phyloP scores from a whole-genome alignment of 2,888 invertebrate genomes.

The Torymus texanus region DNA sequence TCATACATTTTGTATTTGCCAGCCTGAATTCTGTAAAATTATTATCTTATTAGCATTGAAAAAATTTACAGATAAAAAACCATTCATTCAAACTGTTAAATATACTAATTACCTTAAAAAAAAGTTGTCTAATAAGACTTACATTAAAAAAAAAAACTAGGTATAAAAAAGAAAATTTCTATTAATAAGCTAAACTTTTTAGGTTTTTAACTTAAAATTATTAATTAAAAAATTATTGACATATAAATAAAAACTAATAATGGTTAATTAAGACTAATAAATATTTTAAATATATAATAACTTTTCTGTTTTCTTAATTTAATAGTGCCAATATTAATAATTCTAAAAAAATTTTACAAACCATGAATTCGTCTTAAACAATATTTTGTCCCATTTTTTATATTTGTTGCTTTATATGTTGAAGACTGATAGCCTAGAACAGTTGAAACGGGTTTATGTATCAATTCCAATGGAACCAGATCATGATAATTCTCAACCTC shows the following conservation, averaged over 20 bases:
- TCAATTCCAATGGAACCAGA: conserved; percentile 88
- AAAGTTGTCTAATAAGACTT: no score
- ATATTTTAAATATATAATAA: background rate
- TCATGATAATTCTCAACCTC: conserved; percentile 95
- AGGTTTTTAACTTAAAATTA: no score
- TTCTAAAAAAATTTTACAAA: conserved; percentile 63
- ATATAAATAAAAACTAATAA: no score
- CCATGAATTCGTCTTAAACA: conserved; percentile 93
- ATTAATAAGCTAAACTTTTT: no score
- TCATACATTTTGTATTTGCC: conserved; percentile 89
- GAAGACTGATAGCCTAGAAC: conserved; percentile 86
- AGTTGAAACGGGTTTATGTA: conserved; percentile 81
- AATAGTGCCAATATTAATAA: background rate
- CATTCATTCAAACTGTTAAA: no score
- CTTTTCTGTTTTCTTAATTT: background rate
- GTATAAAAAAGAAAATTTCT: no score
- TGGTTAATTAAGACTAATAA: no score
- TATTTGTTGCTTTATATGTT: conserved; percentile 92
- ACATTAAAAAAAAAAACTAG: no score
- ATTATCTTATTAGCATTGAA: conserved; percentile 25
- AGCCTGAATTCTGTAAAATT: conserved; percentile 83
- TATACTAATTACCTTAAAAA: no score
- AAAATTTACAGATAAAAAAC: background rate
- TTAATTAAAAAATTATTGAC: no score
- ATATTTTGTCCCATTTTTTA: conserved; percentile 89